Evolutionary conservation across 1,140 invertebrate species (phyloP).

Genomic region (Cardiocondyla obscurior): DNA sequence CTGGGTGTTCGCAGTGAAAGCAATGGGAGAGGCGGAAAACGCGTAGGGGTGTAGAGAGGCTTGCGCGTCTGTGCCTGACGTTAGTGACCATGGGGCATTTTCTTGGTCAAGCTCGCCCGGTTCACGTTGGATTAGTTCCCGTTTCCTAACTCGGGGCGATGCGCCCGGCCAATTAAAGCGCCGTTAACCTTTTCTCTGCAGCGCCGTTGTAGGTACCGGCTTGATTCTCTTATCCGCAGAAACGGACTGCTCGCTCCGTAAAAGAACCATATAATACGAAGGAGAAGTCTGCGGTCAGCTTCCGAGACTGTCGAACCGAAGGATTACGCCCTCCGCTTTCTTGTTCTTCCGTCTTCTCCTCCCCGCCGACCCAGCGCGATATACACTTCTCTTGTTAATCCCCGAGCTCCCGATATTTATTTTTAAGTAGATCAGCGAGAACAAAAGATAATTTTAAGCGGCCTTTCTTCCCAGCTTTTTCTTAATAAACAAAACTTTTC

Average conservation of each 20-base stretch:
- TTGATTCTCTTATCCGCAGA: conserved; percentile 67
- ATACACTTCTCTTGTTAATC: conserved; percentile 32
- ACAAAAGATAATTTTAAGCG: conserved; percentile 40
- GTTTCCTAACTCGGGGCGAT: conserved; percentile 66
- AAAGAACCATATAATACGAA: conserved; percentile 48
- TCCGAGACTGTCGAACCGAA: conserved; percentile 56
- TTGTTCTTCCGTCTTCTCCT: neutral
- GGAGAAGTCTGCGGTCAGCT: conserved; percentile 26
- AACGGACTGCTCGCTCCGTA: conserved; percentile 54
- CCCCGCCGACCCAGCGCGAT: neutral
- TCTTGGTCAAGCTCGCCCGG: conserved; percentile 77
- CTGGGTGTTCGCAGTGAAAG: conserved; percentile 46
- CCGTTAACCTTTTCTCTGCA: conserved; percentile 67
- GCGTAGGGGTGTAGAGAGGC: conserved; percentile 40
- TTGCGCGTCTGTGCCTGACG: conserved; percentile 74
- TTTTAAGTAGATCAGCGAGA: conserved; percentile 48
- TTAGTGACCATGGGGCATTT: conserved; percentile 79
- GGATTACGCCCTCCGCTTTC: conserved; percentile 49
- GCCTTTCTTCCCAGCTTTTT: neutral
- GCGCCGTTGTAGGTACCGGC: conserved; percentile 39
- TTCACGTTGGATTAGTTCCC: conserved; percentile 74
- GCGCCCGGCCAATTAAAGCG: conserved; percentile 69
- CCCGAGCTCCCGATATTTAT: conserved; percentile 35
- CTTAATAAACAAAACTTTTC: conserved; percentile 40
- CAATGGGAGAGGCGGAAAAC: conserved; percentile 37